Evolutionary conservation across 2,113 vertebrate species (phyloP).

Genomic region (Polyodon spathula): DNA sequence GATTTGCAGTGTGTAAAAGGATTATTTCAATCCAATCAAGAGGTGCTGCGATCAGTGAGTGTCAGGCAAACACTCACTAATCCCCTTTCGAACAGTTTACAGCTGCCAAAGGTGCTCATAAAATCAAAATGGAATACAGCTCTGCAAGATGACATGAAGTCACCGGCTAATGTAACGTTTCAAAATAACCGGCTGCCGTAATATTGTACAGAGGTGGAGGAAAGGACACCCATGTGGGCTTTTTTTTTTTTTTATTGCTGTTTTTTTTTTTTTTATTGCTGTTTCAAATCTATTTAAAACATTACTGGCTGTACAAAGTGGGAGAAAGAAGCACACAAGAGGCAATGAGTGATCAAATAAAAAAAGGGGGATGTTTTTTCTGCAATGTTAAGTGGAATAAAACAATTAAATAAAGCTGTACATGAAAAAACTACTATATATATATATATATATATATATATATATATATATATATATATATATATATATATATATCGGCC

Average conservation of each 20-base stretch:
- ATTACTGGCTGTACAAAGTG: too few species aligned
- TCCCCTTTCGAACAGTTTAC: constrained; percentile 48
- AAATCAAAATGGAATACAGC: constrained; percentile 33
- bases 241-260: constrained; percentile 54
- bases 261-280: constrained; percentile 42
- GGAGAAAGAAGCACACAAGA: too few species aligned
- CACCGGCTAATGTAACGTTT: not conserved
- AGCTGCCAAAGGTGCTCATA: constrained; percentile 52
- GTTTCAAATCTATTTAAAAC: too few species aligned
- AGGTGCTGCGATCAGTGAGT: constrained; percentile 58
- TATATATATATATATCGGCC: too few species aligned
- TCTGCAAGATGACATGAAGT: constrained; percentile 6
- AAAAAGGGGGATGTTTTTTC: too few species aligned
- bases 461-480: too few species aligned
- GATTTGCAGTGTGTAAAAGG: constrained; percentile 60
- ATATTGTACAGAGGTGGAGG: too few species aligned
- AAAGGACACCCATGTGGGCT: too few species aligned
- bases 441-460: too few species aligned
- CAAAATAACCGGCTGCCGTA: not conserved
- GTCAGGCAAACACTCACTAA: constrained; percentile 62
- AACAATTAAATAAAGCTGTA: too few species aligned
- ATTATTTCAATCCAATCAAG: constrained; percentile 64
- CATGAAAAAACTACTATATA: not conserved
- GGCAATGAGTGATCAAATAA: too few species aligned
- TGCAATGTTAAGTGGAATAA: too few species aligned